A percentile compares a stretch with the other conserved stretches of the same genome.
phyloP scores from a whole-genome alignment of 2,888 invertebrate species.

The Augochlorella aurata region DNA sequence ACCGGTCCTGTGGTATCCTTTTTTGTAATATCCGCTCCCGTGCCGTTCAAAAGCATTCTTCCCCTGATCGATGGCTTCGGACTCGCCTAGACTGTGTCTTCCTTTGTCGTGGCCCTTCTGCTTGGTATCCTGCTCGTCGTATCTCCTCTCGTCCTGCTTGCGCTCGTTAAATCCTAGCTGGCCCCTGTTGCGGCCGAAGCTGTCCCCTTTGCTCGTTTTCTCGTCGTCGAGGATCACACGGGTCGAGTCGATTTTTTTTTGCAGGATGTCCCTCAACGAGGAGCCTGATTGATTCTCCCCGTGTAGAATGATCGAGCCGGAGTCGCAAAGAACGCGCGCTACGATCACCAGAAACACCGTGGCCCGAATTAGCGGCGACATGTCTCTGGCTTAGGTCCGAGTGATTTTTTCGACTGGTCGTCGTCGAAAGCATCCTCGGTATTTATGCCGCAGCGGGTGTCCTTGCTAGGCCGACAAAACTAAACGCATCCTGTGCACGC shows the following conservation, averaged over 20 bases:
- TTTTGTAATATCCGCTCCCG: slow-evolving; percentile 83
- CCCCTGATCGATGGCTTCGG: slow-evolving; percentile 66
- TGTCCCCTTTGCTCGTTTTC: slow-evolving; percentile 54
- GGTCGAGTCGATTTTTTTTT: slow-evolving; percentile 54
- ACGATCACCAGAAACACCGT: slow-evolving; percentile 10
- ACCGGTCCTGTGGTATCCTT: slow-evolving; percentile 87
- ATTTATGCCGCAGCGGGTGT: slow-evolving; percentile 60
- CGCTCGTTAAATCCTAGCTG: slow-evolving; percentile 55
- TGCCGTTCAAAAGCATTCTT: slow-evolving; percentile 64
- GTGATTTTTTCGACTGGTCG: slow-evolving; percentile 13
- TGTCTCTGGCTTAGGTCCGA: neutral
- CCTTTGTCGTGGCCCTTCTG: slow-evolving; percentile 82
- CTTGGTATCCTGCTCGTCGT: slow-evolving; percentile 83
- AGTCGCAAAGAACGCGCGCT: slow-evolving; percentile 6
- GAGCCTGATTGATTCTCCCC: slow-evolving; percentile 33
- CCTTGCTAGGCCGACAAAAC: slow-evolving; percentile 66
- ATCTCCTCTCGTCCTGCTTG: slow-evolving; percentile 82
- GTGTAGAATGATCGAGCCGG: neutral
- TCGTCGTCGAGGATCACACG: slow-evolving; percentile 59
- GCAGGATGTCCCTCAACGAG: slow-evolving; percentile 47
- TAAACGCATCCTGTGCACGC: slow-evolving; percentile 67
- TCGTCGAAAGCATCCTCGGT: neutral
- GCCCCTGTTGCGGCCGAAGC: slow-evolving; percentile 52
- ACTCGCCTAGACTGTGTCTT: slow-evolving; percentile 82
- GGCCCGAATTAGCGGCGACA: slow-evolving; percentile 19